Evolutionary conservation across 2,113 vertebrate genomes (phyloP), one percentile per base, ranked within the genome.

Genomic region (Fukomys damarensis): DNA sequence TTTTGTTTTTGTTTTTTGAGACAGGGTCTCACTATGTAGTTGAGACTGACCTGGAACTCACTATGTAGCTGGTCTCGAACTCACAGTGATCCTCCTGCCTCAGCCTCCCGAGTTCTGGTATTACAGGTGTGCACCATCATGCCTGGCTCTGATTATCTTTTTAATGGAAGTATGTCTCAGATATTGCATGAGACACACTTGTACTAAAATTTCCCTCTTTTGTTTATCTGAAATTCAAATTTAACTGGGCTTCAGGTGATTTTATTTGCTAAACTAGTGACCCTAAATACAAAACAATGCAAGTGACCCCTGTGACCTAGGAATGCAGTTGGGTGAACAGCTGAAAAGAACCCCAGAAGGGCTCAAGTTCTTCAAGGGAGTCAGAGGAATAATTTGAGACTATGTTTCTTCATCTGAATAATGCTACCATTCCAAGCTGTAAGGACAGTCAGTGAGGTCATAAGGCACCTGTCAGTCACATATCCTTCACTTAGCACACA

Each of bases 181-280:
- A 77, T 88, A 58, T 49, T 24, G 2, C 83, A 54, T 10, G 35
- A 59, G 54, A 19, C n/a, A 56, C 9, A 46, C 3, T 49, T 54
- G 46, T 0, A 22, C 10, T 66, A 77, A 49, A 68, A 76, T 9
- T 11, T 49, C 28, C 41, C 43, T 49, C 20, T 58, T 58, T 22
- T 59, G n/a, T 81, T 86, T 70, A 43, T n/a, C 59, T 76, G 17
- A 74, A 88, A 89, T 93, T 79, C 49, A 79, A 24, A 72, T 79
- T 49, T 82, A 72, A 92, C 46, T 46, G 52, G 84, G 13, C 35
- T 80, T 20, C 41, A 43, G 32, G 3, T 61, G 1, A 74, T 82
- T 80, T 86, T 41, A 32, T 32, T 81, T 46, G 83, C 28, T 86
- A 61, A 85, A 52, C n/a, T n/a, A 35, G 2, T 79, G 70, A 41